Evolutionary conservation across 2,113 vertebrate species (phyloP).

Genomic region (Gadus chalcogrammus): DNA sequence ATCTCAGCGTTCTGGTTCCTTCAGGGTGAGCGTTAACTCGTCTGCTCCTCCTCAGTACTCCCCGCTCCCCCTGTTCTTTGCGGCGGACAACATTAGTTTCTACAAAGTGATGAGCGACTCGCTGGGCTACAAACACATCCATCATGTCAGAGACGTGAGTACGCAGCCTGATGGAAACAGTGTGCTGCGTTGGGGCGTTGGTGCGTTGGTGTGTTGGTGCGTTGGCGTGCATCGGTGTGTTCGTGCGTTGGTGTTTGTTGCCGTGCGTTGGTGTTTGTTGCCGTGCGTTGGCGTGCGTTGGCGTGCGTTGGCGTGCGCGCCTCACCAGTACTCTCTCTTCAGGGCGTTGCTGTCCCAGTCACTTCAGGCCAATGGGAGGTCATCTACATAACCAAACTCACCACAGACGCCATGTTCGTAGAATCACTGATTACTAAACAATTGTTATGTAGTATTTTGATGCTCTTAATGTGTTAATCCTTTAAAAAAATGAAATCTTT

Average conservation of each 20-base stretch:
- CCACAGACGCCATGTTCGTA: conserved; percentile 86
- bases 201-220: no score
- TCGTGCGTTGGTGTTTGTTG: neutral
- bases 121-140: conserved; percentile 92
- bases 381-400: conserved; percentile 90
- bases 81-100: conserved; percentile 84
- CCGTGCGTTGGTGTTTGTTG: conserved; percentile 68
- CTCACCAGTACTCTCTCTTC: neutral
- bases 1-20: neutral
- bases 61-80: conserved; percentile 84
- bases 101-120: conserved; percentile 94
- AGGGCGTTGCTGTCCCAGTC: conserved; percentile 83
- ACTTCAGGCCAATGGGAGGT: conserved; percentile 96
- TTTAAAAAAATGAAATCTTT: conserved; percentile 14
- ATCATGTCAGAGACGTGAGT: conserved; percentile 77
- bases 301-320: no score
- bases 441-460: neutral
- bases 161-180: neutral
- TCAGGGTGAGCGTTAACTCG: conserved; percentile 20
- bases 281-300: no score
- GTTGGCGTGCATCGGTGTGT: neutral
- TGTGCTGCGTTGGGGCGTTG: neutral
- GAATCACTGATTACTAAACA: neutral
- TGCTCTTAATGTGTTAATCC: no score
- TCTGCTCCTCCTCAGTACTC: conserved; percentile 78